Conservation (phyloP, 2,797 vertebrate species). For the Eulemur albifrons region DNA sequence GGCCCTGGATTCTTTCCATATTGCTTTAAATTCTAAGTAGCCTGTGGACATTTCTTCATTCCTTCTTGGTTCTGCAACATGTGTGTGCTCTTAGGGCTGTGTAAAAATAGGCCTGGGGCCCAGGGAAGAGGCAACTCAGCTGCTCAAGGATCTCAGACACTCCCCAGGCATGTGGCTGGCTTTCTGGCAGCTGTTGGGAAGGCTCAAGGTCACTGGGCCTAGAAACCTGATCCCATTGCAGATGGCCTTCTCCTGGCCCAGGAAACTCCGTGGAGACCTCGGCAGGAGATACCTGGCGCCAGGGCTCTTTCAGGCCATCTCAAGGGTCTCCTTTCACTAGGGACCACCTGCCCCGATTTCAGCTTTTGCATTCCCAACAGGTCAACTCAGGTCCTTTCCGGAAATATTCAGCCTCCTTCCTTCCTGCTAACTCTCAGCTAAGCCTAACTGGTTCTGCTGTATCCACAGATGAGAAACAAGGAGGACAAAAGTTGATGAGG, state of each 20-base stretch:
- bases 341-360: not conserved
- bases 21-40: not conserved
- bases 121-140: slow-evolving; percentile 48
- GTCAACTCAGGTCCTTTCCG: slow-evolving; percentile 32
- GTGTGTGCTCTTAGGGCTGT: not conserved
- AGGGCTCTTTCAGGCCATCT: not conserved
- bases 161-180: slow-evolving; percentile 42
- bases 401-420: not conserved
- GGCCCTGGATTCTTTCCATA: not conserved
- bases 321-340: not conserved
- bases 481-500: not conserved
- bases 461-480: not conserved
- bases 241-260: slow-evolving; percentile 22
- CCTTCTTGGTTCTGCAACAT: slow-evolving; percentile 19
- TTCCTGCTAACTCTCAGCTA: not conserved
- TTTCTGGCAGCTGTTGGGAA: slow-evolving; percentile 59
- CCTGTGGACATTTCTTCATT: not conserved
- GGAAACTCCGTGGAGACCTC: not conserved
- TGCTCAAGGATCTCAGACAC: slow-evolving; percentile 58
- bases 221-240: slow-evolving; percentile 50
- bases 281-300: not conserved
- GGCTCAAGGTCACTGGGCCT: slow-evolving; percentile 49
- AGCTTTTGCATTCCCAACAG: not conserved
- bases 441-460: not conserved
- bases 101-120: slow-evolving; percentile 70